Conservation (phyloP, 2,113 vertebrate genomes). For the Cottus gobio region DNA sequence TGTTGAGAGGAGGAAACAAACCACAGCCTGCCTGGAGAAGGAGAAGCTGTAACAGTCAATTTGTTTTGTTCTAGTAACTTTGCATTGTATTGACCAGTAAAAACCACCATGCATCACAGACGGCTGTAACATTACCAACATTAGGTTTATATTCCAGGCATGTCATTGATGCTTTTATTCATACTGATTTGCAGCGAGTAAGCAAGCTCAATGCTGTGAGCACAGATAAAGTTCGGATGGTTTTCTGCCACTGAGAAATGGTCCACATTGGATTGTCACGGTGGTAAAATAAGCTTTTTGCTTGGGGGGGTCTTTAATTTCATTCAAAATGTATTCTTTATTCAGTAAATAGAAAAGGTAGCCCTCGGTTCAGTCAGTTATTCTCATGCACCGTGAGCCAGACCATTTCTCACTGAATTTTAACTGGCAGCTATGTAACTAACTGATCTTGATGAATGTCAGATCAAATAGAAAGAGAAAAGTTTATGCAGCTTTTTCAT, state of each 20-base stretch:
- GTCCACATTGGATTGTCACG: neutral
- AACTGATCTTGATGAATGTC: slow-evolving; percentile 3
- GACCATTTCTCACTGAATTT: neutral
- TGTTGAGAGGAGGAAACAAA: slow-evolving; percentile 19
- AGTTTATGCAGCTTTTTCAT: neutral
- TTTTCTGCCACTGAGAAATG: neutral
- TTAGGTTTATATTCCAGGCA: neutral
- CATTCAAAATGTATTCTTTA: neutral
- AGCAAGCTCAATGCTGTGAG: neutral
- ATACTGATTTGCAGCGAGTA: neutral
- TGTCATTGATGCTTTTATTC: neutral
- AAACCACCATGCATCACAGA: neutral
- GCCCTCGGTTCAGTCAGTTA: neutral
- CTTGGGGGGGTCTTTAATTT: neutral
- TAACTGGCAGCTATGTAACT: neutral
- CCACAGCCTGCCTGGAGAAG: slow-evolving; percentile 8
- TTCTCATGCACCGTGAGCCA: neutral
- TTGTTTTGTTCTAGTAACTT: neutral
- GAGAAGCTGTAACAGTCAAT: neutral
- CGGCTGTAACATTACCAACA: neutral
- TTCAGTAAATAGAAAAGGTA: neutral
- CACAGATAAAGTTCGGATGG: neutral
- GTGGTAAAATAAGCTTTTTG: neutral
- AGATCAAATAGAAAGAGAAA: neutral
- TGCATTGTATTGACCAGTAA: neutral